phyloP scores from a whole-genome alignment of 2,113 vertebrate species.

The Pseudorectes ferrugineus region DNA sequence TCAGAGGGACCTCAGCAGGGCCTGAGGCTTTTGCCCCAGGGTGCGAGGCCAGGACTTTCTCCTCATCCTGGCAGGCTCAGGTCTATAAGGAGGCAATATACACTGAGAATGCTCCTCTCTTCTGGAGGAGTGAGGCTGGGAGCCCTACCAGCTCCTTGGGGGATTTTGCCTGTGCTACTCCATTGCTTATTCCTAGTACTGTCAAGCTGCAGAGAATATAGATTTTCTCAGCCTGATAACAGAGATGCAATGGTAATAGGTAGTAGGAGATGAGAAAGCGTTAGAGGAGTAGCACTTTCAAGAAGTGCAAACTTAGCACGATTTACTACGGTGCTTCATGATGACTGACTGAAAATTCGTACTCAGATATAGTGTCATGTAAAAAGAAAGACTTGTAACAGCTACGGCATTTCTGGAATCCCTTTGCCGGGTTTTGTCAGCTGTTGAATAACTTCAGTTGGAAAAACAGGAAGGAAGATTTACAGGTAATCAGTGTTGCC shows the following conservation, averaged over 20 bases:
- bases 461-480: neutral
- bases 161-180: neutral
- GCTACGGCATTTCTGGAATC: neutral
- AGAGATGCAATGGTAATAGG: neutral
- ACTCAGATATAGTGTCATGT: neutral
- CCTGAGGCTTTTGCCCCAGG: neutral
- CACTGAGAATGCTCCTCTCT: too few species aligned
- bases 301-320: neutral
- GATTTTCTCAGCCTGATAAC: neutral
- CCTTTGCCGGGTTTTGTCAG: neutral
- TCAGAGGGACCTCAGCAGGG: neutral
- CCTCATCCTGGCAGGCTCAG: neutral
- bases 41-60: neutral
- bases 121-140: neutral
- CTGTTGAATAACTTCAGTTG: neutral
- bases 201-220: neutral
- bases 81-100: fast-evolving
- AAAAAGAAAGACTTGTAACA: neutral
- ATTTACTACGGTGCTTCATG: neutral
- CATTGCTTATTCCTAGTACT: neutral
- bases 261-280: neutral
- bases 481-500: neutral
- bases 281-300: neutral
- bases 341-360: neutral
- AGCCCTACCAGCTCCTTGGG: neutral